Percentiles rank a stretch among this genome's conserved stretches.
Evolutionary conservation across 1,140 invertebrate species (phyloP).

Genomic region (Drosophila aff.): DNA sequence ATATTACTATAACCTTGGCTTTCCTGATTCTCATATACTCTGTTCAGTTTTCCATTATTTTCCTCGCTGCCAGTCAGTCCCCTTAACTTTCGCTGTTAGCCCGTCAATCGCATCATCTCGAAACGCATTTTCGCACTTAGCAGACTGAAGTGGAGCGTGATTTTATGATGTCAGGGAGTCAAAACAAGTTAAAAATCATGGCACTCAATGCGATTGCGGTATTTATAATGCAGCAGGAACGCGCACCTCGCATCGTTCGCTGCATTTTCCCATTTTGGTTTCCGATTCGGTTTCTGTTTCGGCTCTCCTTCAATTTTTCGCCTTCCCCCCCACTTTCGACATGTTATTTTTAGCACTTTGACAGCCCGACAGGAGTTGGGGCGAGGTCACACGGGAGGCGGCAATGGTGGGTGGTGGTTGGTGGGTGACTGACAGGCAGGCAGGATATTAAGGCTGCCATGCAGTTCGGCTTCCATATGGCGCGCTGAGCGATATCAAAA

Average conservation of each 20-base stretch:
- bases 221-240: slow-evolving; percentile 76
- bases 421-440: slow-evolving; percentile 60
- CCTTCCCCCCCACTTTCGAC: slow-evolving; percentile 47
- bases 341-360: slow-evolving; percentile 69
- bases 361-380: slow-evolving; percentile 66
- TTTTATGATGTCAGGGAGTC: slow-evolving; percentile 42
- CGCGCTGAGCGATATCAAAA: slow-evolving; percentile 44
- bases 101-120: slow-evolving; percentile 12
- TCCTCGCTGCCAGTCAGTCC: background rate
- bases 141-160: slow-evolving; percentile 32
- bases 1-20: background rate
- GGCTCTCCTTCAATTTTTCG: slow-evolving; percentile 36
- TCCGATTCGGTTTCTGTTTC: slow-evolving; percentile 25
- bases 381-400: slow-evolving; percentile 28
- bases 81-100: slow-evolving; percentile 3
- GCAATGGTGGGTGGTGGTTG: background rate
- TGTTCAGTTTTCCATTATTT: background rate
- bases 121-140: slow-evolving; percentile 19
- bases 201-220: slow-evolving; percentile 74
- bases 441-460: slow-evolving; percentile 74
- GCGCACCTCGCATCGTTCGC: slow-evolving; percentile 47
- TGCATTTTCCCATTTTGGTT: slow-evolving; percentile 26
- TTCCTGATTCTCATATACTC: background rate
- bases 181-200: slow-evolving; percentile 66
- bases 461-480: slow-evolving; percentile 23